phyloP scores from a whole-genome alignment of 2,797 vertebrate species.

The Falco columbarius region DNA sequence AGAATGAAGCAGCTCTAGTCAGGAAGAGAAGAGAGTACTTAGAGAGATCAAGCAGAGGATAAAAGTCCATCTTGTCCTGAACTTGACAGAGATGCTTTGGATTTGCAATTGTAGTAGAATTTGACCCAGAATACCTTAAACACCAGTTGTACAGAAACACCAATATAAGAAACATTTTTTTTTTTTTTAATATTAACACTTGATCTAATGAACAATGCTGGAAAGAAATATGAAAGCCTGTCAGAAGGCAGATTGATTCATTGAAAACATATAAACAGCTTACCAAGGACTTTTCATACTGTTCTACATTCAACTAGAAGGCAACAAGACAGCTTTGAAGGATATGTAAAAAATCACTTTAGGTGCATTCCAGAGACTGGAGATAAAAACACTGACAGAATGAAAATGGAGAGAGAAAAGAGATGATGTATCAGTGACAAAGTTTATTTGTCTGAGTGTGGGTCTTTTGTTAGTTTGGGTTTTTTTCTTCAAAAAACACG shows the following conservation, averaged over 20 bases:
- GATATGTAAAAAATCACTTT: constrained; percentile 36
- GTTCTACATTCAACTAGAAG: constrained; percentile 45
- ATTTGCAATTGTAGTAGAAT: not conserved
- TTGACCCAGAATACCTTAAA: constrained; percentile 6
- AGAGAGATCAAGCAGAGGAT: not conserved
- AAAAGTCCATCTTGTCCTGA: not conserved
- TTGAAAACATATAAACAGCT: constrained; percentile 40
- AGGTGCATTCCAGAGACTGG: not conserved
- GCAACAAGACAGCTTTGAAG: constrained; percentile 58
- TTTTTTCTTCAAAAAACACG: not conserved
- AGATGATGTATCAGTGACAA: not conserved
- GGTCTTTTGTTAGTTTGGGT: not conserved
- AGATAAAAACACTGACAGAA: constrained; percentile 30
- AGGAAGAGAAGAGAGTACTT: not conserved
- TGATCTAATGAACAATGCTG: constrained; percentile 28
- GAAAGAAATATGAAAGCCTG: not conserved
- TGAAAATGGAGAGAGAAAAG: constrained; percentile 50
- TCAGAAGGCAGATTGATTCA: constrained; percentile 24
- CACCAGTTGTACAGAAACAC: not conserved
- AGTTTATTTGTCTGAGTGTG: not conserved
- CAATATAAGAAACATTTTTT: not conserved
- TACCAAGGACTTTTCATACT: constrained; percentile 28
- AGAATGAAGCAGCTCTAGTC: not conserved
- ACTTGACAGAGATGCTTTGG: not conserved
- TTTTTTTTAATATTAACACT: not conserved